phyloP scores from a whole-genome alignment of 2,888 invertebrate species.

The Gastracanthus pulcherrimus region DNA sequence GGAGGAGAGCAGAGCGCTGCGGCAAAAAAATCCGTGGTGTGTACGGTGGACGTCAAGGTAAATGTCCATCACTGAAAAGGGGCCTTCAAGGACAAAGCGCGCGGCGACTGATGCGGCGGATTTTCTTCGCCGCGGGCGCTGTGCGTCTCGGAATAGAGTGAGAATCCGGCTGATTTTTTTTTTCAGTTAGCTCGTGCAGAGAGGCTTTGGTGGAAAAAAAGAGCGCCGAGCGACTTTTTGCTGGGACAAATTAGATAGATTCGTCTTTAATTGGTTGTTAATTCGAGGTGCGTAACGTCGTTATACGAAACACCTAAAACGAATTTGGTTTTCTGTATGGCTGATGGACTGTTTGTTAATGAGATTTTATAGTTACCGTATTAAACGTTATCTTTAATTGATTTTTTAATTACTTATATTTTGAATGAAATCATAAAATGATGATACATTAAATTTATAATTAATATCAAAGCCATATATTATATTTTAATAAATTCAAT shows the following conservation, averaged over 20 bases:
- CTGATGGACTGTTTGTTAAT: too few relatives aligned
- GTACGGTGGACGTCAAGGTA: conserved; percentile 24
- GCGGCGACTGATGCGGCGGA: too few relatives aligned
- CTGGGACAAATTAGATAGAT: conserved; percentile 15
- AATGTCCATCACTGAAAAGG: conserved; percentile 19
- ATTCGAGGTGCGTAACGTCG: conserved; percentile 3
- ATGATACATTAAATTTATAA: too few relatives aligned
- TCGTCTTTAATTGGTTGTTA: conserved; percentile 15
- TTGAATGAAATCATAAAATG: too few relatives aligned
- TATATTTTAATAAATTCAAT: too few relatives aligned
- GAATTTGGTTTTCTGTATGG: too few relatives aligned
- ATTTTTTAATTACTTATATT: too few relatives aligned
- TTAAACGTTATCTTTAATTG: too few relatives aligned
- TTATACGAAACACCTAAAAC: conserved; percentile 17
- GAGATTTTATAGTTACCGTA: too few relatives aligned
- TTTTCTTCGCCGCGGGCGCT: background rate
- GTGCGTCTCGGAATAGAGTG: conserved; percentile 3
- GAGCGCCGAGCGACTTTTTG: background rate
- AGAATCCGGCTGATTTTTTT: conserved; percentile 24
- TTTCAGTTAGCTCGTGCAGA: background rate
- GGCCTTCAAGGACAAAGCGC: conserved; percentile 19
- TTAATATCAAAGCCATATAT: too few relatives aligned
- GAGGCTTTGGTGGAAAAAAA: background rate
- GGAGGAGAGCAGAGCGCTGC: background rate
- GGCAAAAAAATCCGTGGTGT: background rate